Evolutionary conservation across 2,113 vertebrate species (phyloP), one percentile per base, ranked within the genome.

Genomic region (Cisticola juncidis): DNA sequence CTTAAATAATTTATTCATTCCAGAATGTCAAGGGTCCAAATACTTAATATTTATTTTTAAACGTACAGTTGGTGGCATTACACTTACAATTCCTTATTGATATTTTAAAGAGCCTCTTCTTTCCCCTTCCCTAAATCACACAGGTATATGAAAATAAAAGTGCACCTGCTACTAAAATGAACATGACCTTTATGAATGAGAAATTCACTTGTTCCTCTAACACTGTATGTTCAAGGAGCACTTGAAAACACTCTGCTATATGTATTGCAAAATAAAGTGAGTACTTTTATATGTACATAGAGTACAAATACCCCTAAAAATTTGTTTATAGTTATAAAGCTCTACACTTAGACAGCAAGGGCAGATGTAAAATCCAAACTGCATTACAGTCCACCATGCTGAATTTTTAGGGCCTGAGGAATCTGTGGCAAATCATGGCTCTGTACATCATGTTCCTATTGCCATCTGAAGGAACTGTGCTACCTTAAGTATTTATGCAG

Each of bases 1-100:
- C 98, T 99, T 99, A 99, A 99, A 98, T 98, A 98, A 98, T 98
- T 98, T 99, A 99, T 98, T 99, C 98, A 99, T 99, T 99, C 99
- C 99, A 99, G 98, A 98, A 98, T 98, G 98, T 98, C 98, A 98
- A 98, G 98, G 98, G 99, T 99, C 98, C 98, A 99, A 98, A 98
- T 98, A 98, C 97, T 97, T 98, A 98, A 97, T 99, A 99, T 99
- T 98, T 98, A 97, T 98, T 98, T 88, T 93, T 92, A 97, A 98
- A 98, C 97, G 96, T 98, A 98, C 98, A 98, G 98, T 99, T 98
- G 98, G 98, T 98, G 98, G 98, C 98, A 98, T 99, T 99, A 98
- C 98, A 98, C 99, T 99, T 98, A 98, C 97, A 97, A 97, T 97
- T 97, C 90, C 90, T 96, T 94, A 62, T 35, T 93, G 96, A 92